Percentiles rank a stretch among this genome's conserved stretches.
These are phyloP conservation scores for Lycaon pictus DNA, from an alignment of 2,113 vertebrate genomes.

Conservation along the genomic window DNA sequence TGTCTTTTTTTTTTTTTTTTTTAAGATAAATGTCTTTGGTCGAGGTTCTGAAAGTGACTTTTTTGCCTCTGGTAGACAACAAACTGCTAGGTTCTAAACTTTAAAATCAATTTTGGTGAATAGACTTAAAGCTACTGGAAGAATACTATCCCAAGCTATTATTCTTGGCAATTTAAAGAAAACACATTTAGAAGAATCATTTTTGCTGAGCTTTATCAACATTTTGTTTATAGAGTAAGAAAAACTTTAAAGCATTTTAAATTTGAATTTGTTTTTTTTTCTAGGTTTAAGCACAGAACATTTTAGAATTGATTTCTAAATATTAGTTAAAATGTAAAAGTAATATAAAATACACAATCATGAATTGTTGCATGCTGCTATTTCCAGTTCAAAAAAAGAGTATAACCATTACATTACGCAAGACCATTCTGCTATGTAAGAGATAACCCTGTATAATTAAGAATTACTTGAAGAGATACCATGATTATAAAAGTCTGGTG, in stretches of 20 bases:
- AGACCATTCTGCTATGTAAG: neutral
- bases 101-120: conserved; percentile 32
- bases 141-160: neutral
- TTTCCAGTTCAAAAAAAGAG: neutral
- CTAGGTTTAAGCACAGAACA: neutral
- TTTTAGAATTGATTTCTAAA: neutral
- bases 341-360: neutral
- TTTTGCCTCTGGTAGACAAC: neutral
- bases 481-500: neutral
- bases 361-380: neutral
- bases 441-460: neutral
- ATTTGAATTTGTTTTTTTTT: neutral
- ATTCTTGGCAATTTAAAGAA: neutral
- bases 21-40: conserved; percentile 38
- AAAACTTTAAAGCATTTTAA: neutral
- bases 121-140: neutral
- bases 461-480: neutral
- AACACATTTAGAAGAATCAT: neutral
- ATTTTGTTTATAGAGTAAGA: neutral
- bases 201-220: neutral
- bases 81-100: conserved; percentile 28
- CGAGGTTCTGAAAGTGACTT: conserved; percentile 39
- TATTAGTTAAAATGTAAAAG: neutral
- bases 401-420: neutral
- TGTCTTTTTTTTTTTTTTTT: neutral